A percentile compares a stretch with the other conserved stretches of the same genome.
Evolutionary conservation across 2,888 invertebrate species (phyloP).

Genomic region (Melanotus villosus): DNA sequence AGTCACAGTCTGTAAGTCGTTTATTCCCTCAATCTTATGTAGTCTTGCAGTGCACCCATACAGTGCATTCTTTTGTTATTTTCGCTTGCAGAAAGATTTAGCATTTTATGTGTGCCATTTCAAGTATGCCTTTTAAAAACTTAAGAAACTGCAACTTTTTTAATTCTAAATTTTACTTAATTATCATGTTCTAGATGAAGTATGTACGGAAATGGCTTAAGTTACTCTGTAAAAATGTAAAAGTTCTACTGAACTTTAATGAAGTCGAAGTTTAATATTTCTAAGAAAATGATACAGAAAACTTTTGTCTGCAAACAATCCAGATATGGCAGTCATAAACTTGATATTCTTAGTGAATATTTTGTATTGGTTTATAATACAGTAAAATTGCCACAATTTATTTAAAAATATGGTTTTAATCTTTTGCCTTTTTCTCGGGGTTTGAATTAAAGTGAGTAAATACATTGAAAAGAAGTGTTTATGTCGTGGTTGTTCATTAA

Average conservation of each 20-base stretch:
- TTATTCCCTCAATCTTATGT: too few relatives aligned
- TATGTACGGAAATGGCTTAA: too few relatives aligned
- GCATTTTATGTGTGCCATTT: too few relatives aligned
- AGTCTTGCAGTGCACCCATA: too few relatives aligned
- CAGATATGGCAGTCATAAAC: not conserved
- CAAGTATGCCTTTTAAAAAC: too few relatives aligned
- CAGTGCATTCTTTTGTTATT: too few relatives aligned
- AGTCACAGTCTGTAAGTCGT: too few relatives aligned
- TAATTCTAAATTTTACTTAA: too few relatives aligned
- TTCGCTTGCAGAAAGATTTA: too few relatives aligned
- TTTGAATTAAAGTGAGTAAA: conserved; percentile 18
- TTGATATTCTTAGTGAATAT: not conserved
- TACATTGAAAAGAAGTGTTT: conserved; percentile 23
- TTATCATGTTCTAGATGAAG: too few relatives aligned
- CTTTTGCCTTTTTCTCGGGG: not conserved
- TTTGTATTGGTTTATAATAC: conserved; percentile 14
- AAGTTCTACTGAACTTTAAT: not conserved
- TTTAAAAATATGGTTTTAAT: conserved; percentile 1
- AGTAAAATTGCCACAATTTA: conserved; percentile 3
- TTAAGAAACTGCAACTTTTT: too few relatives aligned
- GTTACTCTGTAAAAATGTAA: too few relatives aligned
- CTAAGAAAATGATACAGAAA: not conserved
- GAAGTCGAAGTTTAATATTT: not conserved
- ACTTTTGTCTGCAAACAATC: not conserved
- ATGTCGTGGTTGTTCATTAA: conserved; percentile 26